phyloP scores from a whole-genome alignment of 1,140 invertebrate genomes.

The Eriocheir sinensis region DNA sequence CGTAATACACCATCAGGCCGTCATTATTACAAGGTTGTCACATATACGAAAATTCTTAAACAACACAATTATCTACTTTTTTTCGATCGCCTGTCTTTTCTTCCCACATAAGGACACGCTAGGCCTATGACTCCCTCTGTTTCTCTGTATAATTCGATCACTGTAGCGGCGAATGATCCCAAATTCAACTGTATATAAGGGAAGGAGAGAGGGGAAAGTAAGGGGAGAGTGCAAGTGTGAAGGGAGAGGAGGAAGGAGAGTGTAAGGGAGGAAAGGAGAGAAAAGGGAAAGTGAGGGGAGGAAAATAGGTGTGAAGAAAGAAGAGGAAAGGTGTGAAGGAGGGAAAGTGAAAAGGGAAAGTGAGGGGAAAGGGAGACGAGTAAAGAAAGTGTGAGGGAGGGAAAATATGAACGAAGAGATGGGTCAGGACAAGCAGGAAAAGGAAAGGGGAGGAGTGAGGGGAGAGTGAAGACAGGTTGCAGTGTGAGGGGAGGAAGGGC shows the following conservation, averaged over 20 bases:
- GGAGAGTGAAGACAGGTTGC: neutral
- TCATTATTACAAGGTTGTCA: no score
- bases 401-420: neutral
- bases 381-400: neutral
- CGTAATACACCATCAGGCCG: no score
- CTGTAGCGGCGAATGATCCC: neutral
- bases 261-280: neutral
- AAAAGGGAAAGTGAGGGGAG: neutral
- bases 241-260: neutral
- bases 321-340: neutral
- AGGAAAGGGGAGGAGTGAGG: neutral
- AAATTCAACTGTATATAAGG: neutral
- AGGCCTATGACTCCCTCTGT: no score
- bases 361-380: neutral
- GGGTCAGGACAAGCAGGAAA: neutral
- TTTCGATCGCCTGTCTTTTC: no score
- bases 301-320: neutral
- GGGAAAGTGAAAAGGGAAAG: neutral
- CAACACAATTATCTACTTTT: no score
- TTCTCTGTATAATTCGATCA: neutral
- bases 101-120: no score
- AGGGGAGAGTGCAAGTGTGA: neutral
- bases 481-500: neutral
- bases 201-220: neutral
- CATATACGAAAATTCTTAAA: no score